Evolutionary conservation across 2,797 vertebrate genomes (phyloP), one percentile per base, ranked within the genome.

Genomic region (Phrynocephalus vlangalii): DNA sequence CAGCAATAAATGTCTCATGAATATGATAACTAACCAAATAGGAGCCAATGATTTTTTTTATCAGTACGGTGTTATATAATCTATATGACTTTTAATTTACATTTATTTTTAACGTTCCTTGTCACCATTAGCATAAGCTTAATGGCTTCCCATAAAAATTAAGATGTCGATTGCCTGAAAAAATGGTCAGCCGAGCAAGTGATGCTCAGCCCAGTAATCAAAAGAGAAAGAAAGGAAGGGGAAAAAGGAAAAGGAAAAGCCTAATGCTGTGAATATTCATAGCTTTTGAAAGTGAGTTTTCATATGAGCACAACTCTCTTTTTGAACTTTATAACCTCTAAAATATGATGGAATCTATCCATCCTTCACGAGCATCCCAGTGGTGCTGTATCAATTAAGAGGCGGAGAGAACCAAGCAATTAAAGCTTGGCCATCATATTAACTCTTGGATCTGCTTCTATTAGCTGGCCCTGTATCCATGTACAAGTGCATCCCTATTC

Each of bases 371-470:
- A 70, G 70, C 67, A 86, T 33, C 68, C 33, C 84, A 72, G 79
- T 26, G 16, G 79, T n/a, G 3, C 20, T 44, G 2, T 82, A n/a
- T 86, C 75, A 50, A 66, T 86, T 87, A 81, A 86, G 28, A 87
- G 18, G 18, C 20, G 22, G 16, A 16, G 13, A 18, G 9, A 22
- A 20, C n/a, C 33, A 79, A 56, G 68, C 85, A 7, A 81, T 93
- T 88, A 87, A 91, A 87, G 15, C 15, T 15, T 75, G 63, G 91
- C 80, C 15, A 86, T 18, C 28, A 22, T 70, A 84, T 72, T 60
- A 88, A 26, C 72, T 89, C 88, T 63, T 88, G n/a, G 26, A 52
- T 87, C 83, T 84, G 56, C 85, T 90, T 90, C 22, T 91, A 26
- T 86, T 86, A 82, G 50, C 79, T 91, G 81, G 89, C 52, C 68